Conservation (phyloP, 2,888 invertebrate genomes). For the Punctoribates punctum region DNA sequence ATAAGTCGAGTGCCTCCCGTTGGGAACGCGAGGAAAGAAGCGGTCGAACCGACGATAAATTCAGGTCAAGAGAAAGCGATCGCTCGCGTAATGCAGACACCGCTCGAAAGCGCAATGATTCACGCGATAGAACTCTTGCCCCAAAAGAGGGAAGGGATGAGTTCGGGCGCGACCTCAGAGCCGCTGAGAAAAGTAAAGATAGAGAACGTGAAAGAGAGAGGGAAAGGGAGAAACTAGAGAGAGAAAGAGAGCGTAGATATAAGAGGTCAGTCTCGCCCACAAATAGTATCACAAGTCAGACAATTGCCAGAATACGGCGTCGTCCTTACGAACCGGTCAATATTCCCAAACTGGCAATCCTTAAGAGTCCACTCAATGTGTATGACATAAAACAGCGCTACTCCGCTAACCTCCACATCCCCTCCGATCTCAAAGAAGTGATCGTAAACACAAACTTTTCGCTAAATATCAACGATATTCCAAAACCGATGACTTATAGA, state of each 20-base stretch:
- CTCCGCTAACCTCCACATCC: constrained; percentile 38
- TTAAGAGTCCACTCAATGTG: constrained; percentile 33
- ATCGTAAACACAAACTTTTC: constrained; percentile 37
- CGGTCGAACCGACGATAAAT: not conserved
- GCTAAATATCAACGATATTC: constrained; percentile 24
- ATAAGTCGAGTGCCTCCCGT: constrained; percentile 1
- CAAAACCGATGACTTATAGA: constrained; percentile 29
- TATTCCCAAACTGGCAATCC: constrained; percentile 36
- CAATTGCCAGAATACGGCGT: not conserved
- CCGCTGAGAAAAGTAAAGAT: constrained; percentile 26
- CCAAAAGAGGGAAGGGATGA: constrained; percentile 12
- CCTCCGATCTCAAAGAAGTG: constrained; percentile 43
- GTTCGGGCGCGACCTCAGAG: constrained; percentile 23
- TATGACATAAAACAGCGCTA: constrained; percentile 38
- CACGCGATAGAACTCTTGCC: not conserved
- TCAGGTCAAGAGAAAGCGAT: not conserved
- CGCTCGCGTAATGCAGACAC: not conserved
- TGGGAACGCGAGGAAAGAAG: constrained; percentile 1
- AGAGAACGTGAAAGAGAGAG: constrained; percentile 37
- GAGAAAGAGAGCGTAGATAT: constrained; percentile 34
- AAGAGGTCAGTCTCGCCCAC: constrained; percentile 30
- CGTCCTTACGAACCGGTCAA: constrained; percentile 42
- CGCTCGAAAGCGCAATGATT: not conserved
- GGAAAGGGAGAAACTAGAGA: not conserved
- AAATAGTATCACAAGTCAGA: not conserved